phyloP scores from a whole-genome alignment of 2,888 invertebrate species.

The Calliscelio sp. region DNA sequence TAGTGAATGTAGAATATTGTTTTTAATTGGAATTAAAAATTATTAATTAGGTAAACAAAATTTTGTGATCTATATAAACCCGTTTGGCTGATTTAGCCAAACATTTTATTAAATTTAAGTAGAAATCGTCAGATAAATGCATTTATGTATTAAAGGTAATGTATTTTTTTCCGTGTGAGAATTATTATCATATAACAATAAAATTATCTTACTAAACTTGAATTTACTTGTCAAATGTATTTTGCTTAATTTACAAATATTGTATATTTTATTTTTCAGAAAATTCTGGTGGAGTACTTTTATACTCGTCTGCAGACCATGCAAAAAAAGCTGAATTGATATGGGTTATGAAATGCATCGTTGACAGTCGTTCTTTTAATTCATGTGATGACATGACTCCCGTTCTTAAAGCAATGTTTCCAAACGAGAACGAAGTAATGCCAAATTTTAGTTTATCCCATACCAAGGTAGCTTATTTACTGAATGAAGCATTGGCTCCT shows the following conservation, averaged over 20 bases:
- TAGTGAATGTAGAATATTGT: too few species aligned
- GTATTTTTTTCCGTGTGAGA: too few species aligned
- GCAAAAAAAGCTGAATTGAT: slow-evolving; percentile 35
- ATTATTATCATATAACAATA: too few species aligned
- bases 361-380: slow-evolving; percentile 1
- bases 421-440: neutral
- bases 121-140: too few species aligned
- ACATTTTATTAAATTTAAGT: too few species aligned
- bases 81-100: too few species aligned
- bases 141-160: too few species aligned
- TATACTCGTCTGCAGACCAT: slow-evolving; percentile 7
- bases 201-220: too few species aligned
- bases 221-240: neutral
- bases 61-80: too few species aligned
- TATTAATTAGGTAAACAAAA: too few species aligned
- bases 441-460: slow-evolving; percentile 15
- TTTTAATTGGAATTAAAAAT: too few species aligned
- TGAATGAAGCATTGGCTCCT: slow-evolving; percentile 29
- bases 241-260: neutral
- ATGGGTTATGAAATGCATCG: slow-evolving; percentile 34
- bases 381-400: slow-evolving; percentile 16
- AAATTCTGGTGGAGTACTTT: neutral
- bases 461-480: slow-evolving; percentile 5
- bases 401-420: neutral
- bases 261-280: slow-evolving; percentile 6